Evolutionary conservation across 1,140 invertebrate species (phyloP), one percentile per base, ranked within the genome.

Genomic region (Tetranychus urticae): DNA sequence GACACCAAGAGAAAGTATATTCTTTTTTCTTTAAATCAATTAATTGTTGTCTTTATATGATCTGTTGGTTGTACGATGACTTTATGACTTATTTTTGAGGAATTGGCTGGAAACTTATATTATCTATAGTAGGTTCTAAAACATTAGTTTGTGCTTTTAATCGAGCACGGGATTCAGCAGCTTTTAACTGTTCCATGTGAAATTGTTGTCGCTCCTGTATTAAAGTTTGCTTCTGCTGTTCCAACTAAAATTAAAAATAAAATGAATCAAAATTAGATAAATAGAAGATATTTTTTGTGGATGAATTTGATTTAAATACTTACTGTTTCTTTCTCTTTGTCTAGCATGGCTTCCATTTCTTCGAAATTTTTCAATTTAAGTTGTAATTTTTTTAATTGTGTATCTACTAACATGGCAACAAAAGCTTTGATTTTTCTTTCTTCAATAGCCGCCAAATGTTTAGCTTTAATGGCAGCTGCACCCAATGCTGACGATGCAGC

Each of bases 311-410:
- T 36, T 7, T 37, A 56, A 42, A 61, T 48, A n/a, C 69, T 68
- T 68, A 78, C 75, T 39, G 82, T 80, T 73, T 99, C 94, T 56
- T 93, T 78, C 73, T 99, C 94, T 13, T 87, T 77, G 71, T 98
- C 96, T 91, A 98, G 97, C 34, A 96, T 97, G 0, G 89, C 88
- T 74, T 99, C 94, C 36, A 59, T 72, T 71, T 98, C 94, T 71
- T 98, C 94, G 75, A 99, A 99, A 72, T 98, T 93, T 13, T 91
- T 76, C 56, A 99, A 70, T 73, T 99, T 99, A 55, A 98, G 96
- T 75, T 99, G 94, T 31, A 98, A 72, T 70, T 99, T 99, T 73
- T 82, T 81, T 89, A 96, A 94, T 76, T 99, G 94, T 0, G 93
- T 97, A 72, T 98, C 94, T 2, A 98, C 94, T 2, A 99, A 77